A percentile compares a stretch with the other conserved stretches of the same genome.
These are phyloP conservation scores for Mellivora capensis DNA, from an alignment of 2,113 vertebrate genomes.

Conservation along the genomic window DNA sequence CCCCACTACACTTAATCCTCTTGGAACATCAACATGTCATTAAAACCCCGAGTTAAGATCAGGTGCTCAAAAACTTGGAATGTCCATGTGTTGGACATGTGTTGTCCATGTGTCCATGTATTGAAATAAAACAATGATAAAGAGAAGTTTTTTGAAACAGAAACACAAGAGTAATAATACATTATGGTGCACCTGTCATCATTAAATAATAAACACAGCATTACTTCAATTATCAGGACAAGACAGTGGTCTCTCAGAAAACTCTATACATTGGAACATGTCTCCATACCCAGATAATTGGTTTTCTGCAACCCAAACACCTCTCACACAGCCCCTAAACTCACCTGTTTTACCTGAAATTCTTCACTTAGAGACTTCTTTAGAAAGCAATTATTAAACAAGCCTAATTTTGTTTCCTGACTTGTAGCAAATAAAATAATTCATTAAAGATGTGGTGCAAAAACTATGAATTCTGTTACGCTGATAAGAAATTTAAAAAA, in stretches of 20 bases:
- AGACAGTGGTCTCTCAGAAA: neutral
- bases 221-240: neutral
- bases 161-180: neutral
- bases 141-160: neutral
- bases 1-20: neutral
- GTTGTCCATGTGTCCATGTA: too few species aligned
- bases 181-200: neutral
- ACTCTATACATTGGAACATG: neutral
- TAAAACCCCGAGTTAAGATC: neutral
- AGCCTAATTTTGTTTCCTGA: neutral
- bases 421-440: neutral
- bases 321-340: neutral
- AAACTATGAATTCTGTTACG: too few species aligned
- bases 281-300: neutral
- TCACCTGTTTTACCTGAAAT: neutral
- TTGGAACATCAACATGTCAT: neutral
- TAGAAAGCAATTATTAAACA: neutral
- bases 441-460: neutral
- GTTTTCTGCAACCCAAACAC: neutral
- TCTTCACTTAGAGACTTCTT: neutral
- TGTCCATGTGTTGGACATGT: neutral
- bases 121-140: neutral
- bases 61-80: neutral
- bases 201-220: neutral
- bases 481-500: too few species aligned